These are phyloP conservation scores for Plemyria rubiginata DNA, from an alignment of 2,888 invertebrate genomes.

Conservation along the genomic window DNA sequence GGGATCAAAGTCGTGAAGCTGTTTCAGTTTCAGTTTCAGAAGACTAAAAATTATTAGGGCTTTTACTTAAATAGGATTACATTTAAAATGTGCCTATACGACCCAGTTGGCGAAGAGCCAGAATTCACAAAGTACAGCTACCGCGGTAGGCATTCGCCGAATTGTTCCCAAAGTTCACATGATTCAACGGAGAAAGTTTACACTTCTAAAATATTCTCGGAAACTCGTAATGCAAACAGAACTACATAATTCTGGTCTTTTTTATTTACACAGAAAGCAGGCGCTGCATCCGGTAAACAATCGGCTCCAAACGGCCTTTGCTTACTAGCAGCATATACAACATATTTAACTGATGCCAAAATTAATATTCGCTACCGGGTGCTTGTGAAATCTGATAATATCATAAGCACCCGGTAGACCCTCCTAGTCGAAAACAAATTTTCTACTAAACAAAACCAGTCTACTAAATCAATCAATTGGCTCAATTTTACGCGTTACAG, in stretches of 20 bases:
- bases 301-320: neutral
- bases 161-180: slow-evolving; percentile 43
- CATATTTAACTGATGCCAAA: too few relatives aligned
- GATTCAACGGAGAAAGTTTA: slow-evolving; percentile 45
- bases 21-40: too few relatives aligned
- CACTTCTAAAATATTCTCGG: slow-evolving; percentile 40
- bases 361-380: too few relatives aligned
- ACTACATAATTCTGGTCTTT: slow-evolving; percentile 24
- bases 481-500: too few relatives aligned
- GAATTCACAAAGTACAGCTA: slow-evolving; percentile 51
- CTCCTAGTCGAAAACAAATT: neutral
- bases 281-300: neutral
- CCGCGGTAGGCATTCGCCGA: slow-evolving; percentile 43
- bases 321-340: too few relatives aligned
- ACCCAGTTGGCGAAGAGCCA: slow-evolving; percentile 76
- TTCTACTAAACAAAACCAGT: too few relatives aligned
- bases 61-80: slow-evolving; percentile 54
- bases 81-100: slow-evolving; percentile 62
- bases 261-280: slow-evolving; percentile 6
- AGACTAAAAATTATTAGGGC: too few relatives aligned
- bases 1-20: too few relatives aligned
- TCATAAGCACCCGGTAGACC: too few relatives aligned
- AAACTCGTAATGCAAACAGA: slow-evolving; percentile 35
- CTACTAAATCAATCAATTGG: too few relatives aligned
- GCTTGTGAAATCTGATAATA: neutral